Conservation (phyloP, 2,113 vertebrate species). For the Colossoma macropomum region DNA sequence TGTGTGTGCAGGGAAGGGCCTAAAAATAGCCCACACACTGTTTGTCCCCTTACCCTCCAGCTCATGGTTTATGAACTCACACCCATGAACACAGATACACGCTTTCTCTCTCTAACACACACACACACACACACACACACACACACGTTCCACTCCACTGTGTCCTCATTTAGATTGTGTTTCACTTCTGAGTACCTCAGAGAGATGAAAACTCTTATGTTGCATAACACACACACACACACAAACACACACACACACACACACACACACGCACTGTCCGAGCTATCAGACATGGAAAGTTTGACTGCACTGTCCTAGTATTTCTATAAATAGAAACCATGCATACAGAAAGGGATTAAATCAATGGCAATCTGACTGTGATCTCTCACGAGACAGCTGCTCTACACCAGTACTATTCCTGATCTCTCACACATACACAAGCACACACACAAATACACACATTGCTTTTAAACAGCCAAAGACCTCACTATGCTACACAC, state of each 20-base stretch:
- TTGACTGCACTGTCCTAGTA: constrained; percentile 55
- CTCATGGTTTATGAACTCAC: constrained; percentile 39
- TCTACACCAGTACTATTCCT: constrained; percentile 10
- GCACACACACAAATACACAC: not conserved
- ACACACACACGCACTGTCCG: constrained; percentile 27
- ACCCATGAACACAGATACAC: constrained; percentile 8
- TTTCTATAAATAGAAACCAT: constrained; percentile 52
- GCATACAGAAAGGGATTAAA: constrained; percentile 47
- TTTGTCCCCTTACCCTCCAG: constrained; percentile 56
- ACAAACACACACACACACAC: constrained; percentile 21
- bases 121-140: constrained; percentile 29
- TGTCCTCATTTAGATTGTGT: constrained; percentile 48
- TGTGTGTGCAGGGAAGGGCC: constrained; percentile 11
- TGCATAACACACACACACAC: constrained; percentile 35
- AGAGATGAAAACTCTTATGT: constrained; percentile 42
- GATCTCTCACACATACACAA: not conserved
- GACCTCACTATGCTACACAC: not conserved
- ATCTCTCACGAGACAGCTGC: constrained; percentile 34
- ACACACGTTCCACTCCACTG: constrained; percentile 21
- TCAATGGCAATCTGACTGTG: constrained; percentile 47
- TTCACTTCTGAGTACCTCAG: constrained; percentile 40
- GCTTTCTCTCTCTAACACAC: not conserved
- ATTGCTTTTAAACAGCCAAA: not conserved
- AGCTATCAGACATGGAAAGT: constrained; percentile 54
- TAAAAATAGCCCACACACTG: constrained; percentile 52